Evolutionary conservation across 2,888 invertebrate genomes (phyloP).

Genomic region (Orthonychiurus folsomi): DNA sequence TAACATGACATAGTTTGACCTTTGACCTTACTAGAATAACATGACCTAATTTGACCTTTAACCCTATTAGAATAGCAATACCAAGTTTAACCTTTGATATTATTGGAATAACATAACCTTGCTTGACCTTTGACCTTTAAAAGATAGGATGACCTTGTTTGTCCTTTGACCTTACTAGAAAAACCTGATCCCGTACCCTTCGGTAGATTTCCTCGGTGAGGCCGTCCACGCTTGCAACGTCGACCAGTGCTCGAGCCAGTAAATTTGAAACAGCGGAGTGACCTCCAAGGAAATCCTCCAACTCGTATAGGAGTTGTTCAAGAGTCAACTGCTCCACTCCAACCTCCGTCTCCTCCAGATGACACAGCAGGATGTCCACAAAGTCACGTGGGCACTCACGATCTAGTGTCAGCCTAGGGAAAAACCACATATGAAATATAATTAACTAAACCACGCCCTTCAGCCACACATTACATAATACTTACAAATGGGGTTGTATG

Average conservation of each 20-base stretch:
- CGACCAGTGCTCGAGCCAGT: slow-evolving; percentile 64
- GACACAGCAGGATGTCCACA: slow-evolving; percentile 65
- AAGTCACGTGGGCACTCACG: slow-evolving; percentile 57
- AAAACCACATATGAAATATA: too few relatives aligned
- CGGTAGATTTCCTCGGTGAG: slow-evolving; percentile 55
- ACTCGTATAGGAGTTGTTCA: slow-evolving; percentile 41
- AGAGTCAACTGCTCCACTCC: slow-evolving; percentile 34
- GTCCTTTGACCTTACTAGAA: too few relatives aligned
- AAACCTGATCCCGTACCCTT: too few relatives aligned
- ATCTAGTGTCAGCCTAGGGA: slow-evolving; percentile 33
- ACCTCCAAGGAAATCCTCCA: slow-evolving; percentile 74
- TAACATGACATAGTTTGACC: too few relatives aligned
- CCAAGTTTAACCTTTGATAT: too few relatives aligned
- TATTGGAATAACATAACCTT: too few relatives aligned
- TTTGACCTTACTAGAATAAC: too few relatives aligned
- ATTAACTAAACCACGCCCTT: too few relatives aligned
- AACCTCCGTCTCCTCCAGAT: slow-evolving; percentile 54
- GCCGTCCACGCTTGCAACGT: slow-evolving; percentile 56
- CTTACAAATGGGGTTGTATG: slow-evolving; percentile 47
- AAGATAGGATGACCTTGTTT: too few relatives aligned
- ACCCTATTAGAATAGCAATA: too few relatives aligned
- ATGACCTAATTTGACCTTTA: too few relatives aligned
- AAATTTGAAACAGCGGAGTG: slow-evolving; percentile 80
- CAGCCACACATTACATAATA: slow-evolving; percentile 11
- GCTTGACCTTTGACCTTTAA: too few relatives aligned